These are phyloP conservation scores for Ondatra zibethicus DNA, from an alignment of 2,113 vertebrate species.

Conservation along the genomic window DNA sequence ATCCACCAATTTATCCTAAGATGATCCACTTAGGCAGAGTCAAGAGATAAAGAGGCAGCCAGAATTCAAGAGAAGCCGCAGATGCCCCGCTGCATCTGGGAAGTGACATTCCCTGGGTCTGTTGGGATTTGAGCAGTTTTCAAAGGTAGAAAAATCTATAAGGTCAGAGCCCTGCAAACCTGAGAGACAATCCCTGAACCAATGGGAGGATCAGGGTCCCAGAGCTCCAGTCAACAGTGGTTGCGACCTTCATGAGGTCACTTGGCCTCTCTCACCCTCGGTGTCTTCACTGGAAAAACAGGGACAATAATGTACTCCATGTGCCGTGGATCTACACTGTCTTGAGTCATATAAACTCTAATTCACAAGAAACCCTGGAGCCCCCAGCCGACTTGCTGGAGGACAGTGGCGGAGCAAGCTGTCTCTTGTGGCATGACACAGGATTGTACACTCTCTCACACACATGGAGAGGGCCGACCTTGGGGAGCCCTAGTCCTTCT, in stretches of 20 bases:
- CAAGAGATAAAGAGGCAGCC: not conserved
- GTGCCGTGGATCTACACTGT: accelerated
- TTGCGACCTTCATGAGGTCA: not conserved
- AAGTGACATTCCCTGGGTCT: not conserved
- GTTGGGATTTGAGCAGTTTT: conserved; percentile 52
- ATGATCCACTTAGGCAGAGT: not conserved
- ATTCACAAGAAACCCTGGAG: not conserved
- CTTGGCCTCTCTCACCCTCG: not conserved
- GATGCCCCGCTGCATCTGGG: not conserved
- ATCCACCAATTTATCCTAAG: not conserved
- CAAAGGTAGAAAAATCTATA: not conserved
- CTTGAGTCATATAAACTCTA: not conserved
- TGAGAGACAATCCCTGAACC: not conserved
- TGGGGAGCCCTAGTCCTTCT: not conserved
- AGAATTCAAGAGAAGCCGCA: not conserved
- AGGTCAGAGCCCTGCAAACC: not conserved
- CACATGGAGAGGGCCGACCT: accelerated
- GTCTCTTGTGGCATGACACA: not conserved
- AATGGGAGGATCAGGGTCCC: not conserved
- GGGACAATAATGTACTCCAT: not conserved
- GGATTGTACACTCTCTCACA: not conserved
- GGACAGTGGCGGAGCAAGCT: not conserved
- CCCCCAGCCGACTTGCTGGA: not conserved
- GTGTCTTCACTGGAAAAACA: not conserved
- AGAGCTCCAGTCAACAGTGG: not conserved